Evolutionary conservation across 2,113 vertebrate genomes (phyloP).

Genomic region (Aptenodytes patagonicus): DNA sequence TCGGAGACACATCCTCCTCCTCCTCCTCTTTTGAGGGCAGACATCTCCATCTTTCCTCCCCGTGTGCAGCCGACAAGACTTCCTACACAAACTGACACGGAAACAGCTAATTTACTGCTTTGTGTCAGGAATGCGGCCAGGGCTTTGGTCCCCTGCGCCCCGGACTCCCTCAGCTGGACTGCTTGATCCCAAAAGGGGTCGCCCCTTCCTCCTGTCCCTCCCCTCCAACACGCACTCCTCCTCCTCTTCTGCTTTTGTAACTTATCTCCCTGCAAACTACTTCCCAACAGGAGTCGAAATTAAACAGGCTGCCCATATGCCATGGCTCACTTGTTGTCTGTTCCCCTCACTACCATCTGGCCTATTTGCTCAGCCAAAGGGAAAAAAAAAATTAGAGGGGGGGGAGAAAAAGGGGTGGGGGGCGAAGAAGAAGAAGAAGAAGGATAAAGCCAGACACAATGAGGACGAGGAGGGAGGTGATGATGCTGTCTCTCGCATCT

Average conservation of each 20-base stretch:
- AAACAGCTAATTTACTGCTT: conserved; percentile 36
- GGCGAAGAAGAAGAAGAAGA: background rate
- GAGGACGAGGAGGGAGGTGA: conserved; percentile 70
- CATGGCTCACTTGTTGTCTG: conserved; percentile 93
- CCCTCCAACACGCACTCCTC: background rate
- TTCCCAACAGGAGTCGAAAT: conserved; percentile 92
- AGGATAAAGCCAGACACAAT: conserved; percentile 76
- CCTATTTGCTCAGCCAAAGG: conserved; percentile 87
- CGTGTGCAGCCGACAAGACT: background rate
- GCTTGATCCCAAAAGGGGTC: conserved; percentile 50
- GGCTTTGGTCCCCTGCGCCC: background rate
- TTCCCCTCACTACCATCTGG: conserved; percentile 94
- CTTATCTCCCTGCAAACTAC: conserved; percentile 79
- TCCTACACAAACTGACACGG: conserved; percentile 22
- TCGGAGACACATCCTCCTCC: accelerated
- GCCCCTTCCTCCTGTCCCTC: conserved; percentile 41
- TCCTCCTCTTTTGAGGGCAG: background rate
- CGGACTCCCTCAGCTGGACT: background rate
- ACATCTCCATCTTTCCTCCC: conserved; percentile 45
- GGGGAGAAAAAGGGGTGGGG: background rate
- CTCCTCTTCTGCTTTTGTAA: conserved; percentile 75
- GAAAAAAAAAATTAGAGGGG: background rate
- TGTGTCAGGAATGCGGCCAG: conserved; percentile 5
- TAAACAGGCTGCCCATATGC: conserved; percentile 99
- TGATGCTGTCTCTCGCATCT: conserved; percentile 80